Conservation (phyloP, 2,888 invertebrate species). For the Diarsia rubi region DNA sequence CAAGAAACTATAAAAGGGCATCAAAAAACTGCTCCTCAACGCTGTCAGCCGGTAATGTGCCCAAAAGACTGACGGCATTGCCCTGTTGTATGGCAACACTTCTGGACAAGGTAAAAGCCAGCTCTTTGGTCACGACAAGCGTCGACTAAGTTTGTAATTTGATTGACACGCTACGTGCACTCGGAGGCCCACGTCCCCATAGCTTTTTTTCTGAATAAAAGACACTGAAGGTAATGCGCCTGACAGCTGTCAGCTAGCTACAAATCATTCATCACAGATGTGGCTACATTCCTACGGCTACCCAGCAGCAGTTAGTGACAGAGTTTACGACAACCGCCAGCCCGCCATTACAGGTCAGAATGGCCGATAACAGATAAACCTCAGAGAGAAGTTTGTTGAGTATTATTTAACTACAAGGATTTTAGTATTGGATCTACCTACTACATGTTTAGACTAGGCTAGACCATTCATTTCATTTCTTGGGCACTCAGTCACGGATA, state of each 20-base stretch:
- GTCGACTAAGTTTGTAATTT: no score
- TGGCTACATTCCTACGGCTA: slow-evolving; percentile 7
- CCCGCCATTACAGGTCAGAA: slow-evolving; percentile 33
- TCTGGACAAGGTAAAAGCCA: no score
- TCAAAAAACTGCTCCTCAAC: no score
- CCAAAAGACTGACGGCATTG: no score
- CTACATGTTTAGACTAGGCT: not conserved
- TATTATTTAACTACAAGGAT: slow-evolving; percentile 9
- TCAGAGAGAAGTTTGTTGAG: slow-evolving; percentile 24
- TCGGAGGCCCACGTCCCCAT: no score
- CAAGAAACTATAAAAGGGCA: no score
- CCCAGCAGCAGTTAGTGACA: slow-evolving; percentile 48
- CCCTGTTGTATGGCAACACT: no score
- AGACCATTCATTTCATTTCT: not conserved
- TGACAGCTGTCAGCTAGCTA: slow-evolving; percentile 23
- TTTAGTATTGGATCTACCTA: not conserved
- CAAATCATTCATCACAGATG: slow-evolving; percentile 33
- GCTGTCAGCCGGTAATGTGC: no score
- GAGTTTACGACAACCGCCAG: slow-evolving; percentile 44
- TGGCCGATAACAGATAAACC: slow-evolving; percentile 35
- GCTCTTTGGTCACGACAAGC: no score
- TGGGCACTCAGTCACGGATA: no score
- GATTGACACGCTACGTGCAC: no score
- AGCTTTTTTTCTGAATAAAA: no score
- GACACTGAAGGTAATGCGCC: not conserved